A percentile compares a stretch with the other conserved stretches of the same genome.
These are phyloP conservation scores for Tillus elongatus DNA, from an alignment of 2,888 invertebrate species.

Conservation along the genomic window DNA sequence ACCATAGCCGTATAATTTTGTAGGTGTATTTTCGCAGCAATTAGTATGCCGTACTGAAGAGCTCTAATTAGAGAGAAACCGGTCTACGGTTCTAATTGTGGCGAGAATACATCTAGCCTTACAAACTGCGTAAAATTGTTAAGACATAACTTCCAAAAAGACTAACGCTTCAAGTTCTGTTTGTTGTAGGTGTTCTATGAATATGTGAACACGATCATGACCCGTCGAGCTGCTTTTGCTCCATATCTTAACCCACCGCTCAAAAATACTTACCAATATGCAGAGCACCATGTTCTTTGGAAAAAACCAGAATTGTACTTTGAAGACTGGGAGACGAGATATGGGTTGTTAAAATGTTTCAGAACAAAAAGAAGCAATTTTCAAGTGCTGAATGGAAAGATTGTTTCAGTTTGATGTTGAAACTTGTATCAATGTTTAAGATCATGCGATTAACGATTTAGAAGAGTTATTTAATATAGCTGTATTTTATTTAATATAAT, in stretches of 20 bases:
- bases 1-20: too few species aligned
- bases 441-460: too few species aligned
- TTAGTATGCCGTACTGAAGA: too few species aligned
- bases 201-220: constrained; percentile 50
- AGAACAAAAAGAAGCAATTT: constrained; percentile 17
- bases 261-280: constrained; percentile 45
- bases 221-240: constrained; percentile 50
- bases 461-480: too few species aligned
- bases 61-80: too few species aligned
- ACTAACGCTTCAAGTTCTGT: constrained; percentile 20
- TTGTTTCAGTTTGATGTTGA: not conserved
- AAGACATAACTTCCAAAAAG: too few species aligned
- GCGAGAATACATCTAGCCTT: too few species aligned
- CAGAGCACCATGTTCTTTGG: constrained; percentile 49
- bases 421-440: too few species aligned
- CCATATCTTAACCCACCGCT: constrained; percentile 57
- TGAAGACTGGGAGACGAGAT: constrained; percentile 57
- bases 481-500: too few species aligned
- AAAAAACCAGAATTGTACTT: constrained; percentile 55
- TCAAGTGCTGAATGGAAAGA: not conserved
- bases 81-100: too few species aligned
- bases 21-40: too few species aligned
- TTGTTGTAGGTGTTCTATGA: constrained; percentile 47
- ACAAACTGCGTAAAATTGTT: too few species aligned
- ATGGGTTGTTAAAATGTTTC: constrained; percentile 55